Percentiles rank a stretch among this genome's conserved stretches.
phyloP scores from a whole-genome alignment of 2,113 vertebrate species.

The Cyprinodon tularosa region DNA sequence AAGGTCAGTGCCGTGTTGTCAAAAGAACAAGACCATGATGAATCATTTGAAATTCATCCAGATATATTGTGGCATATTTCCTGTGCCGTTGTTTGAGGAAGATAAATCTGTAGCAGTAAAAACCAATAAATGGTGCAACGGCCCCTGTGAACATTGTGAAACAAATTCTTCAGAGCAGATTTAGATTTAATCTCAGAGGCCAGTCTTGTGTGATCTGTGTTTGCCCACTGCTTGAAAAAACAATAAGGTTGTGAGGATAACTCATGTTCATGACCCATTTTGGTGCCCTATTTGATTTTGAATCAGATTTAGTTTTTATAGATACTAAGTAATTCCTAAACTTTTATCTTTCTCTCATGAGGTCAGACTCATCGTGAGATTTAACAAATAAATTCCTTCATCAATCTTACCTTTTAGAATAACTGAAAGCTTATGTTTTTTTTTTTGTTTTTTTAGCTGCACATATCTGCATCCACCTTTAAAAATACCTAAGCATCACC shows the following conservation, averaged over 20 bases:
- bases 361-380: too few species aligned
- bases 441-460: too few species aligned
- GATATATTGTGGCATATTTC: neutral
- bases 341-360: too few species aligned
- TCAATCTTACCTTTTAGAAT: too few species aligned
- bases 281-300: neutral
- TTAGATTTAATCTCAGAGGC: neutral
- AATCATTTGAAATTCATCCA: neutral
- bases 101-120: too few species aligned
- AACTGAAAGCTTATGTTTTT: too few species aligned
- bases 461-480: too few species aligned
- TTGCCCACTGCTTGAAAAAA: neutral
- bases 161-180: neutral
- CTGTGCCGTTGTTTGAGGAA: neutral
- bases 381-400: too few species aligned
- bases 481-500: neutral
- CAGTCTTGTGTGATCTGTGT: too few species aligned
- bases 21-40: neutral
- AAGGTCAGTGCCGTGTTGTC: neutral
- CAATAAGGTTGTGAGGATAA: neutral
- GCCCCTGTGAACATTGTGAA: neutral
- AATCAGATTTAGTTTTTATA: neutral
- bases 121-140: too few species aligned
- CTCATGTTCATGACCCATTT: neutral
- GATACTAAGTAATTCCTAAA: neutral